A percentile compares a stretch with the other conserved stretches of the same genome.
Conservation (phyloP, 2,888 invertebrate genomes). For the Embidobia sp. region DNA sequence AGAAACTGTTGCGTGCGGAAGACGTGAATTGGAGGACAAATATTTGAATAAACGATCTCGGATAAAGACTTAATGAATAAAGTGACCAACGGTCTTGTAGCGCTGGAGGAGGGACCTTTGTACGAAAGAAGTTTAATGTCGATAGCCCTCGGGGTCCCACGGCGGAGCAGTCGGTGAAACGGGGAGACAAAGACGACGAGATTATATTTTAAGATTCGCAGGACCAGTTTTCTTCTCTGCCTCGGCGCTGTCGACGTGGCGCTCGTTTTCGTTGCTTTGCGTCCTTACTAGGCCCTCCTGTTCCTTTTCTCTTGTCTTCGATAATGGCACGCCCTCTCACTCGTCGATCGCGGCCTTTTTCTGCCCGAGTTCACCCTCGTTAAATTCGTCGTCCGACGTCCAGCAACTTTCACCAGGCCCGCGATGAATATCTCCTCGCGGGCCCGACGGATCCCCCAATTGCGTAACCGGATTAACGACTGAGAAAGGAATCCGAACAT, state of each 20-base stretch:
- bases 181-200: conserved; percentile 63
- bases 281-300: conserved; percentile 34
- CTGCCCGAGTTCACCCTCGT: conserved; percentile 67
- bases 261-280: conserved; percentile 50
- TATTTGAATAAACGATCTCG: conserved; percentile 48
- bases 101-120: conserved; percentile 26
- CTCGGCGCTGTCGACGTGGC: conserved; percentile 18
- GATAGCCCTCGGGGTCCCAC: conserved; percentile 47
- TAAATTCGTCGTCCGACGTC: conserved; percentile 61
- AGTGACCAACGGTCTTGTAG: conserved; percentile 49
- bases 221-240: conserved; percentile 66
- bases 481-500: conserved; percentile 14
- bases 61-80: conserved; percentile 53
- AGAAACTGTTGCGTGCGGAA: conserved; percentile 15
- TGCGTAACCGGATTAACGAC: conserved; percentile 69
- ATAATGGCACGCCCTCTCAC: conserved; percentile 58
- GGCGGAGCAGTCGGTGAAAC: conserved; percentile 48
- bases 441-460: conserved; percentile 70
- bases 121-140: conserved; percentile 44
- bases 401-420: conserved; percentile 47
- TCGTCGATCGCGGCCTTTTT: conserved; percentile 57
- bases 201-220: conserved; percentile 68
- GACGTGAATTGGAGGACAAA: conserved; percentile 19
- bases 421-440: conserved; percentile 52
- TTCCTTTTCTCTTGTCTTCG: conserved; percentile 59